Conservation (phyloP, 2,113 vertebrate genomes). For the Cyanoramphus novaezelandiae region DNA sequence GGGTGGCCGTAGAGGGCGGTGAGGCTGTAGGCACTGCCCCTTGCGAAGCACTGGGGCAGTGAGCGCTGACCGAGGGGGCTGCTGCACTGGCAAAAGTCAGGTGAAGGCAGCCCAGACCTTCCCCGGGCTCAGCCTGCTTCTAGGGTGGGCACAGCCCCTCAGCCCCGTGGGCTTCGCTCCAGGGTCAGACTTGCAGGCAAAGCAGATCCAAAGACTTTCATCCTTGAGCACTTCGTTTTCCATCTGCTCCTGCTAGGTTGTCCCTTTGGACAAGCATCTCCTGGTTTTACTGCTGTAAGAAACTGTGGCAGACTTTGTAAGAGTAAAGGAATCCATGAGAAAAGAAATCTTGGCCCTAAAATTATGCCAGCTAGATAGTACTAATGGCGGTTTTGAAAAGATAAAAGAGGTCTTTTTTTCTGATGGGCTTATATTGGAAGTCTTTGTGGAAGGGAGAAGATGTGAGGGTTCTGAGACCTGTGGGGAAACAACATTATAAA, state of each 20-base stretch:
- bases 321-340: not conserved
- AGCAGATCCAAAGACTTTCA: no score
- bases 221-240: not conserved
- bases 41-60: not conserved
- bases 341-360: not conserved
- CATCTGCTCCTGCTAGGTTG: not conserved
- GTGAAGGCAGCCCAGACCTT: not conserved
- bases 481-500: not conserved
- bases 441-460: not conserved
- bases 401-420: not conserved
- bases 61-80: accelerated
- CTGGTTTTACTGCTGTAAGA: not conserved
- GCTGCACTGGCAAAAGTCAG: not conserved
- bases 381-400: not conserved
- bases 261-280: not conserved
- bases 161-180: no score
- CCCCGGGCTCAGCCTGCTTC: not conserved
- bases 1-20: no score
- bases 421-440: not conserved
- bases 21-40: accelerated
- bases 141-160: not conserved
- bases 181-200: accelerated
- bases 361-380: not conserved
- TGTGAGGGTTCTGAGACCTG: not conserved
- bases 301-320: not conserved